Conservation (phyloP, 1,140 invertebrate genomes). For the Helicoverpa armigera region DNA sequence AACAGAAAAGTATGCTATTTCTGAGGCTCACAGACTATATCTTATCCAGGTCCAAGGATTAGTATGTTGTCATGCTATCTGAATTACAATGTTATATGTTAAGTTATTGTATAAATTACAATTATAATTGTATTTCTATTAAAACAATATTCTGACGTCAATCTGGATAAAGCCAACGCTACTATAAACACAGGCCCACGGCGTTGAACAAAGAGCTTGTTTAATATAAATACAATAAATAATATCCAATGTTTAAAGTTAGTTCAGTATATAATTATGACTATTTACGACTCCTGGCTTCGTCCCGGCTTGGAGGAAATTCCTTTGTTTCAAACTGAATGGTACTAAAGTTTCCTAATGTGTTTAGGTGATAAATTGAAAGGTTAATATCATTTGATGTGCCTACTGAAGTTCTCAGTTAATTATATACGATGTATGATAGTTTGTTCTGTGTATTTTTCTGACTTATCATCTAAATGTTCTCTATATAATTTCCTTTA, state of each 20-base stretch:
- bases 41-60: too few relatives aligned
- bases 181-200: background rate
- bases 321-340: background rate
- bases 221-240: slow-evolving; percentile 33
- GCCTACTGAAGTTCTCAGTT: too few relatives aligned
- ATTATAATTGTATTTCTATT: background rate
- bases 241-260: slow-evolving; percentile 14
- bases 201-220: background rate
- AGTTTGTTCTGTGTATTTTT: too few relatives aligned
- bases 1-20: too few relatives aligned
- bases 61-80: too few relatives aligned
- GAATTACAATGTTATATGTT: too few relatives aligned
- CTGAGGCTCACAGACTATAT: too few relatives aligned
- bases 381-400: background rate
- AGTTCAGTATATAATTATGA: slow-evolving; percentile 19
- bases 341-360: background rate
- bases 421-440: background rate
- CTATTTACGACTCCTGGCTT: slow-evolving; percentile 11
- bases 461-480: too few relatives aligned
- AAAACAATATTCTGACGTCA: slow-evolving; percentile 42
- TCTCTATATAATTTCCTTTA: too few relatives aligned
- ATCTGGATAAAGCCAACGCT: slow-evolving; percentile 9
- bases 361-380: background rate
- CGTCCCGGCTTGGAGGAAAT: slow-evolving; percentile 21
- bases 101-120: too few relatives aligned